Percentiles rank a stretch among this genome's conserved stretches.
phyloP scores from a whole-genome alignment of 2,797 vertebrate species.

The Salmo trutta region DNA sequence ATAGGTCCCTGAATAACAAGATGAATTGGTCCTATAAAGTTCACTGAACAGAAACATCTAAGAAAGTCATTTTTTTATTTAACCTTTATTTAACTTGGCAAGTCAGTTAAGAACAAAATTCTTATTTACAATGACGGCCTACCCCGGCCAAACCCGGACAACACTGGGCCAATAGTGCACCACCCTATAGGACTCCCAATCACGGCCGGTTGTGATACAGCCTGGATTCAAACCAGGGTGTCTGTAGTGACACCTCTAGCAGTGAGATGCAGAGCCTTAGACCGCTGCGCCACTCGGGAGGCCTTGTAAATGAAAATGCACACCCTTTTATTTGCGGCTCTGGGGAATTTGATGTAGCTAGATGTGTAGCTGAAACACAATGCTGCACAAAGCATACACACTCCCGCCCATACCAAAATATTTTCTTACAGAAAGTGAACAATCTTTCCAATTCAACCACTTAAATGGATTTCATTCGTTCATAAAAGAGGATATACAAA shows the following conservation, averaged over 20 bases:
- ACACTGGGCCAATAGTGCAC: too few relatives aligned
- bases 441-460: not conserved
- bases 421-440: not conserved
- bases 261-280: too few relatives aligned
- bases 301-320: not conserved
- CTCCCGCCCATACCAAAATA: not conserved
- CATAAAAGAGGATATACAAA: not conserved
- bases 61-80: not conserved
- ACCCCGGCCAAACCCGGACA: too few relatives aligned
- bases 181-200: too few relatives aligned
- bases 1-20: not conserved
- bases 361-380: not conserved
- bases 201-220: too few relatives aligned
- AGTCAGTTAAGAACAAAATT: too few relatives aligned
- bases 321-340: not conserved
- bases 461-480: not conserved
- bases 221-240: too few relatives aligned
- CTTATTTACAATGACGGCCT: too few relatives aligned
- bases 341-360: not conserved
- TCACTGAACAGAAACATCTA: not conserved
- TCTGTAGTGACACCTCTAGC: too few relatives aligned
- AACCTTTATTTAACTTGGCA: too few relatives aligned
- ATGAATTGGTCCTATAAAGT: not conserved
- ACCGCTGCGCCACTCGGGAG: too few relatives aligned
- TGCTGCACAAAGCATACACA: not conserved